These are phyloP conservation scores for Desoria tigrina DNA, from an alignment of 2,888 invertebrate genomes.

Conservation along the genomic window DNA sequence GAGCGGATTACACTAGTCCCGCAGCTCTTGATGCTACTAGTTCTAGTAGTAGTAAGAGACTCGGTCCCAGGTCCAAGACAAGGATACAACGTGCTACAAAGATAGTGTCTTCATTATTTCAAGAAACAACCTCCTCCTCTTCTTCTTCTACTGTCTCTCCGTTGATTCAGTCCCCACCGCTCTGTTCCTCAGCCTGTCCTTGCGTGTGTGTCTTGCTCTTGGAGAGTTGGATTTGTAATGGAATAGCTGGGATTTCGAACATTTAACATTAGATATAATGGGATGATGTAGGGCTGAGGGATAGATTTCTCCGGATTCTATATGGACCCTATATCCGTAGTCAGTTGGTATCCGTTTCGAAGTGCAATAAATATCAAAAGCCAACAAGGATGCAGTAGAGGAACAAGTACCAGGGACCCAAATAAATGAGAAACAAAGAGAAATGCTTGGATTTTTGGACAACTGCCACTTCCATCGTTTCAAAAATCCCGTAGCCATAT, in stretches of 20 bases:
- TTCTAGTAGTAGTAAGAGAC: too few relatives aligned
- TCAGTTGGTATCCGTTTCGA: not conserved
- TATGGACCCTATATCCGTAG: not conserved
- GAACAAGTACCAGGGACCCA: not conserved
- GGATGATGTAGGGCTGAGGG: not conserved
- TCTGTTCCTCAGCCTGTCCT: not conserved
- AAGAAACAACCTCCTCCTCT: not conserved
- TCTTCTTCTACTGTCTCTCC: not conserved
- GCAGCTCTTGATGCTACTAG: not conserved
- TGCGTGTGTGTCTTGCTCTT: too few relatives aligned
- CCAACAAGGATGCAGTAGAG: not conserved
- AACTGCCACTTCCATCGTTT: constrained; percentile 13
- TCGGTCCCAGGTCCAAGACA: too few relatives aligned
- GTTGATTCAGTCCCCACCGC: not conserved
- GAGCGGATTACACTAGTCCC: constrained; percentile 17
- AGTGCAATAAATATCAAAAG: constrained; percentile 18
- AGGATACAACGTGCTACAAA: not conserved
- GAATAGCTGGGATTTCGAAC: too few relatives aligned
- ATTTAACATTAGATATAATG: not conserved
- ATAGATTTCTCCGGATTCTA: too few relatives aligned
- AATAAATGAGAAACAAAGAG: constrained; percentile 18
- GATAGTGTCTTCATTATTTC: constrained; percentile 15
- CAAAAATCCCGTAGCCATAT: not conserved
- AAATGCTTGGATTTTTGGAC: constrained; percentile 10
- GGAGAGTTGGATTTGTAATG: too few relatives aligned